Evolutionary conservation across 2,888 invertebrate genomes (phyloP), one percentile per base, ranked within the genome.

Genomic region (Hydropsyche betteni): DNA sequence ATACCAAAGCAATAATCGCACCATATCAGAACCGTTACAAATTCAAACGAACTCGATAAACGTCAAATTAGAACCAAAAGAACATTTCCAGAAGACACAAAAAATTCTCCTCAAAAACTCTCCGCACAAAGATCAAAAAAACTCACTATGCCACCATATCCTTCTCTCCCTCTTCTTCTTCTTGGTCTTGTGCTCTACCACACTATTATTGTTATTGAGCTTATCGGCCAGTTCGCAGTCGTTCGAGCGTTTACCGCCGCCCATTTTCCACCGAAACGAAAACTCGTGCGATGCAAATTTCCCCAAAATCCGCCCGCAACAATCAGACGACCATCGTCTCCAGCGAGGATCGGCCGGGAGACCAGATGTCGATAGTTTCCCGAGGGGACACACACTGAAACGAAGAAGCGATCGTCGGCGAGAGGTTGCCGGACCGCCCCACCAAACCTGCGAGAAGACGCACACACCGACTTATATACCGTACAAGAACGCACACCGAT

Each of bases 121-220:
- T 5, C 7, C 6, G 16, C 7, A 38, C 8, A 16, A 44, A 44
- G 7, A 10, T 10, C 44, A 8, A 44, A n/a, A 70, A 70, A 70
- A 79, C 79, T 79, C 70, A 79, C 79, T 34, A 70, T 87, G 86
- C 87, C 87, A 88, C 88, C 88, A 87, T 80, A 88, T 87, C 44
- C 84, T 85, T 82, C 87, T 88, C 81, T 87, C 86, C 76, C 83
- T 81, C 81, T 79, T 79, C 55, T 76, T 74, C 70, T 74, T 69
- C 85, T 86, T 87, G 84, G 86, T 85, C 81, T 86, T 87, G 81
- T 86, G 84, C 85, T 82, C 86, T 87, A 79, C 85, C 86, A 82
- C 87, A 10, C 6, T 44, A 44, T 8, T 6, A 44, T 44, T 44
- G 3, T 44, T 44, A 10, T 44, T 44, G 44, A 44, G 44, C 4